Evolutionary conservation across 2,888 invertebrate species (phyloP), one percentile per base, ranked within the genome.

Genomic region (Drosophila birchii): DNA sequence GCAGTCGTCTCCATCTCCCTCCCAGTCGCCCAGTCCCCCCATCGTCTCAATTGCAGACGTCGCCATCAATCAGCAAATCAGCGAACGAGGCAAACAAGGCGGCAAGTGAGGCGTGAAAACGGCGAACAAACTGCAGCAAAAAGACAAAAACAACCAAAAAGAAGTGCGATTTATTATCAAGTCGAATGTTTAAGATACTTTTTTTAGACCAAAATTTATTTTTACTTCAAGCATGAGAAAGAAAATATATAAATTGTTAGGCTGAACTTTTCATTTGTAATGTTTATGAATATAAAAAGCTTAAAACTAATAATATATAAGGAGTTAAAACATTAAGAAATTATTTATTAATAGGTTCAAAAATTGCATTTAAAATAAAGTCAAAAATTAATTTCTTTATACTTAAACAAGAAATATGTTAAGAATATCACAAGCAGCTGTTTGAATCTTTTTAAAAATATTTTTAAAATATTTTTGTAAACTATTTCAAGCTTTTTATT

Each of bases 101-200:
- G 72, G 78, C 80, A 81, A 86, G 75, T 88, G 88, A 86, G 82
- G 85, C 87, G 75, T 84, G 64, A 84, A 88, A 86, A 86, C 75
- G 86, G 74, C 80, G 56, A 80, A 82, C 79, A 78, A 78, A 73
- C 51, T 59, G 51, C 70, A 18, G 36, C 38, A 76, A 76, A 63
- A 73, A 45, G 29, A 51, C 39, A 51, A 44, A 62, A 16, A n/a
- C 38, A n/a, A 8, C 4, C 16, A 53, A 16, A 12, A 34, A 51
- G 23, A 18, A 6, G 47, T 12, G 11, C 7, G 11, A 3, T 34
- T 18, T 18, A 12, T 26, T 23, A 18, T 18, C 14, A 18, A 41
- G 51, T 39, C 32, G 47, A n/a, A 12, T 5, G 0, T 0, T 12
- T 18, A 1, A 23, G 67, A 67, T n/a, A 67, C 14, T 38, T 66